Conservation (phyloP, 2,888 invertebrate species). For the Myopa tessellatipennis region DNA sequence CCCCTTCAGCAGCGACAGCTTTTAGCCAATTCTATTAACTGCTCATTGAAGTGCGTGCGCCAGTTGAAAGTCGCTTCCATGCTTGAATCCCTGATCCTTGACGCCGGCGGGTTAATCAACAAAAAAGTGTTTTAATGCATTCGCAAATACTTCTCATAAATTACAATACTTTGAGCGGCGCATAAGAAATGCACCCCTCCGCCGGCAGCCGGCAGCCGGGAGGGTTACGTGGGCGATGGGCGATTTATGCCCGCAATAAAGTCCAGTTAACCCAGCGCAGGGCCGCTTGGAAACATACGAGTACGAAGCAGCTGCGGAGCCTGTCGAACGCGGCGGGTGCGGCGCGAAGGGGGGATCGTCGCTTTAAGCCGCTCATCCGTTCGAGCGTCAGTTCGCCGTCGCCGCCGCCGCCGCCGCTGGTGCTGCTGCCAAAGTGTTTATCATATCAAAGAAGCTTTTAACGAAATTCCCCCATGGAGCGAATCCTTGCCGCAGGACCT, state of each 20-base stretch:
- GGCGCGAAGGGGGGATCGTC: no score
- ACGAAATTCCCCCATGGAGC: constrained; percentile 36
- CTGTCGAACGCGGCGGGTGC: not conserved
- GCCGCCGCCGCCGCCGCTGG: not conserved
- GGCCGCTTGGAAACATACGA: not conserved
- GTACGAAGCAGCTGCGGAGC: not conserved
- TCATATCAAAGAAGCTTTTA: constrained; percentile 40
- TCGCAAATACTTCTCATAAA: constrained; percentile 34
- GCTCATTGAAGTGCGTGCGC: not conserved
- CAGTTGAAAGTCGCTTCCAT: not conserved
- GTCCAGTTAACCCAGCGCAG: constrained; percentile 30
- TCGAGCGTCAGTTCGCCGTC: no score
- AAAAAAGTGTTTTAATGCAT: constrained; percentile 36
- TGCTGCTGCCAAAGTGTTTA: constrained; percentile 35
- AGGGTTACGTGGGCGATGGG: not conserved
- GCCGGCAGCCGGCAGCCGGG: not conserved
- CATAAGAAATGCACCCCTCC: constrained; percentile 15
- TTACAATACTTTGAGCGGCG: constrained; percentile 21
- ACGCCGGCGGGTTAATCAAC: constrained; percentile 33
- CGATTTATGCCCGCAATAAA: constrained; percentile 29
- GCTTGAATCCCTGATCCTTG: not conserved
- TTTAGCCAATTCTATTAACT: constrained; percentile 19
- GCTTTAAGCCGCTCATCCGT: no score
- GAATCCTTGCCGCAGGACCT: constrained; percentile 17
- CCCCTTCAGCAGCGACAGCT: not conserved